Conservation (phyloP, 2,797 vertebrate genomes). For the Megaceryle alcyon region DNA sequence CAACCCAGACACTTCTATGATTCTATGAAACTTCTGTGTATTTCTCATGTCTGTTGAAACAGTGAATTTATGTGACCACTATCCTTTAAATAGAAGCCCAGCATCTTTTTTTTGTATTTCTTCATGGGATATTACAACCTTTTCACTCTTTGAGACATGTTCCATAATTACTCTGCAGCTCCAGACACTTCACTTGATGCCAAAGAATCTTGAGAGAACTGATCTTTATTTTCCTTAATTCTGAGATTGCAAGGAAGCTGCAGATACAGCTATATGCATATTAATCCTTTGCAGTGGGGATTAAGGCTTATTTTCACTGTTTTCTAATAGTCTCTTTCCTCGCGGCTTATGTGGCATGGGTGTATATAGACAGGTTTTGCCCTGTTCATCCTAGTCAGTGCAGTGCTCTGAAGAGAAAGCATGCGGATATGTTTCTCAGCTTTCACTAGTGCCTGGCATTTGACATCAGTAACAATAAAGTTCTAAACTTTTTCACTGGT, state of each 20-base stretch:
- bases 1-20: too few species aligned
- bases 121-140: background rate
- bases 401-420: background rate
- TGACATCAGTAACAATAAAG: background rate
- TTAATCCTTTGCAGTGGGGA: background rate
- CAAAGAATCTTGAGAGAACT: background rate
- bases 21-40: background rate
- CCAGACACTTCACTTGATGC: background rate
- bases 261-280: background rate
- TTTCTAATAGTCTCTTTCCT: background rate
- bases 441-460: background rate
- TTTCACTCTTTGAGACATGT: background rate
- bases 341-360: background rate
- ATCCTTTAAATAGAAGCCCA: background rate
- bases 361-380: accelerated
- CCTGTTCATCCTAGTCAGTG: background rate
- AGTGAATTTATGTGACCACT: background rate
- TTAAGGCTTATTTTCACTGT: background rate
- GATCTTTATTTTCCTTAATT: background rate
- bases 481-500: background rate
- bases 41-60: background rate
- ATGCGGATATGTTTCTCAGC: background rate
- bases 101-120: background rate
- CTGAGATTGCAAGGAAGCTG: background rate
- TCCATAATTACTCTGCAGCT: background rate